These are phyloP conservation scores for Vollenhovia emeryi DNA, from an alignment of 1,140 invertebrate genomes.

Conservation along the genomic window DNA sequence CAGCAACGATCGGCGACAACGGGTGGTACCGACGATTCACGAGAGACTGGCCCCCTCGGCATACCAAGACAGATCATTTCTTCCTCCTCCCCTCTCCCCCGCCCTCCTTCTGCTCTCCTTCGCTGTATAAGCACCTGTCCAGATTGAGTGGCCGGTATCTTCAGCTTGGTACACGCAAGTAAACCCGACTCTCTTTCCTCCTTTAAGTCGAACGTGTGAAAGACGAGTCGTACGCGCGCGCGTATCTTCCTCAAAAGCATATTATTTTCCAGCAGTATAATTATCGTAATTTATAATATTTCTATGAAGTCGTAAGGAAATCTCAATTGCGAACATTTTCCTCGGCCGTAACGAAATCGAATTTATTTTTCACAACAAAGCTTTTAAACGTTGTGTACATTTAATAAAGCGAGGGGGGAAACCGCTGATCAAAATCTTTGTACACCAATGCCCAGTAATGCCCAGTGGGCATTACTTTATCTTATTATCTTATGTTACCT, in stretches of 20 bases:
- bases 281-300: not conserved
- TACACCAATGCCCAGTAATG: too few species aligned
- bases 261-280: not conserved
- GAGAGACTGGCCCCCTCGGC: conserved; percentile 71
- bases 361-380: not conserved
- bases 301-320: not conserved
- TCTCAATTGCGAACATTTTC: not conserved
- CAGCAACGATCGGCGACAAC: conserved; percentile 64
- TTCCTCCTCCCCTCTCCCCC: conserved; percentile 57
- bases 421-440: too few species aligned
- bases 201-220: not conserved
- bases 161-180: conserved; percentile 48
- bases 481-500: too few species aligned
- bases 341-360: not conserved
- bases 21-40: conserved; percentile 72
- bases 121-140: conserved; percentile 73
- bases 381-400: not conserved
- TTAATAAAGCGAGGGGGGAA: not conserved
- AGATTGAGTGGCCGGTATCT: conserved; percentile 56
- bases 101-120: conserved; percentile 38
- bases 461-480: too few species aligned
- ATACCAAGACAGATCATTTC: conserved; percentile 77
- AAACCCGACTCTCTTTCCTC: not conserved
- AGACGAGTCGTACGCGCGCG: not conserved
- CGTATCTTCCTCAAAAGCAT: not conserved